Evolutionary conservation across 2,113 vertebrate genomes (phyloP).

Genomic region (Heteronetta atricapilla): DNA sequence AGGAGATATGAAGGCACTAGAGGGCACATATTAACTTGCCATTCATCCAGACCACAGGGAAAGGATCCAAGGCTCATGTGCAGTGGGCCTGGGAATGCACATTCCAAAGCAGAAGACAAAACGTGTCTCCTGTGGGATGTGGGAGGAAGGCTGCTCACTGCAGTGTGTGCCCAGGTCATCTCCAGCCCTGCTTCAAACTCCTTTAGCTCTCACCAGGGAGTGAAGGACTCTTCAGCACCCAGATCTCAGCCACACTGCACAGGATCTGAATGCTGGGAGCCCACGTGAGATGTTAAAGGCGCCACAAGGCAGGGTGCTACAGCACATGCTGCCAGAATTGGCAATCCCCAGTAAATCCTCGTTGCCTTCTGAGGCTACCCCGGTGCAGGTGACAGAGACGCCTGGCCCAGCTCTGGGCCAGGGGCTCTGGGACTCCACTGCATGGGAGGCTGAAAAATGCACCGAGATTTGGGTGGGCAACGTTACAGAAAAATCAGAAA

Average conservation of each 20-base stretch:
- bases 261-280: neutral
- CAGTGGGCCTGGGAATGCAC: neutral
- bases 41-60: neutral
- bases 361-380: neutral
- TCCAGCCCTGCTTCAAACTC: neutral
- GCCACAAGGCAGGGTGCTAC: neutral
- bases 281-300: neutral
- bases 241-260: neutral
- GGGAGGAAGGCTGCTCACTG: neutral
- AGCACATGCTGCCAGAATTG: fast-evolving
- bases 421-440: fast-evolving
- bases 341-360: neutral
- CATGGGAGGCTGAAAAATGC: neutral
- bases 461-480: neutral
- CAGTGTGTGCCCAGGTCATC: neutral
- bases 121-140: neutral
- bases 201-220: neutral
- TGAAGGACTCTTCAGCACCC: neutral
- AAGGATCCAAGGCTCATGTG: neutral
- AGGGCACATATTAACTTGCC: neutral
- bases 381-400: fast-evolving
- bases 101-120: neutral
- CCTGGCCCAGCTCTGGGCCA: neutral
- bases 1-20: neutral
- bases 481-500: neutral